Base-by-base conservation (phyloP, 1,140 invertebrate genomes). In the Drosophila santomea region DNA sequence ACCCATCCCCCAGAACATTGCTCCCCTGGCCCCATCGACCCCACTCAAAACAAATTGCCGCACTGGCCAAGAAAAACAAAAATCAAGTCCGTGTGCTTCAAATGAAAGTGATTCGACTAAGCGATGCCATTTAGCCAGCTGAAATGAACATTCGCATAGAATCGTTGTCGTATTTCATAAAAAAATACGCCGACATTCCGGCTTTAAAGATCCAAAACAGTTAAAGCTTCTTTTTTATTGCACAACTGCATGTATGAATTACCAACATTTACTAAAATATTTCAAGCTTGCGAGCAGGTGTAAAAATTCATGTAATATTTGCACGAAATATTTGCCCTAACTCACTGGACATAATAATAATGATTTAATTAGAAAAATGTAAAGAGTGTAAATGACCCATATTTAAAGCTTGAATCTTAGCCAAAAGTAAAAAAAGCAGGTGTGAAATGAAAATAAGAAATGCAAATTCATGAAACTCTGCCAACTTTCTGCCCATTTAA, bases 41-140 rank as follows among this genome's bases (percentile, higher is more conserved):
- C 83, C 83, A 88, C 84, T 84, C 84, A 89, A 89, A 88, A 89
- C 84, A 89, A 88, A 88, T 89, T 88, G 83, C 76, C 85, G 72
- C 77, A 79, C 82, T 81, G 82, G 67, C 57, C 78, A 61, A 55
- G 55, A 45, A 51, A 62, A 48, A 60, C 44, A 64, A 58, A 58
- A 45, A 51, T 56, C 56, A 76, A 60, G 51, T 50, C 66, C 25
- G 68, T 36, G 41, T 50, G 64, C 25, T 36, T 20, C 68, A 72
- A 69, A 71, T 71, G 52, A 36, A 71, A 71, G 28, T 50, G 68
- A 71, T 72, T 72, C 68, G 68, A 72, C 68, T 71, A 74, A 74
- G 35, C 25, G 68, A 61, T 61, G 68, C 69, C 39, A 72, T 72
- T 72, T 72, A 73, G 56, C 15, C 15, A n/a, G 20, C 35, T 56